A percentile compares a stretch with the other conserved stretches of the same genome.
phyloP scores from a whole-genome alignment of 2,113 vertebrate genomes.

The Lasiurus borealis region DNA sequence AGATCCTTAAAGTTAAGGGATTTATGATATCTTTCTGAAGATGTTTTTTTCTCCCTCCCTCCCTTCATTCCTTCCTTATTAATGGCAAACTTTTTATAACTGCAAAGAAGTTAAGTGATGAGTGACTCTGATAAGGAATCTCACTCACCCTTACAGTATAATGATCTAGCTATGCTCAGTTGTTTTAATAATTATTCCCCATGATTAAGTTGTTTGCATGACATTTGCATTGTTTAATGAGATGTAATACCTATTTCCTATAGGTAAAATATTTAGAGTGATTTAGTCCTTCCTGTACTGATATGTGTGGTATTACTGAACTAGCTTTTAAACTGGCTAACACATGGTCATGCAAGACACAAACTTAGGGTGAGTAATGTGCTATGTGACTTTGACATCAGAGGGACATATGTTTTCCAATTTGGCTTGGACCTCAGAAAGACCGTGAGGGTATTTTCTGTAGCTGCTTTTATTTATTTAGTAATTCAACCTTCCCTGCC shows the following conservation, averaged over 20 bases:
- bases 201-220: not conserved
- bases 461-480: not conserved
- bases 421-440: slow-evolving; percentile 30
- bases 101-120: not conserved
- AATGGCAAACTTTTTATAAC: slow-evolving; percentile 3
- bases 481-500: not conserved
- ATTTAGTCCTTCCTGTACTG: not conserved
- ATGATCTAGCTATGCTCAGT: not conserved
- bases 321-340: not conserved
- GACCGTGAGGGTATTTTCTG: not conserved
- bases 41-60: not conserved
- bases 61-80: not conserved
- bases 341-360: not conserved
- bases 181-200: not conserved
- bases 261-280: not conserved
- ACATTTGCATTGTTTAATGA: not conserved
- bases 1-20: not conserved
- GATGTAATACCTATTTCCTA: not conserved
- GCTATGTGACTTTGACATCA: not conserved
- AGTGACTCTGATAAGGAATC: not conserved
- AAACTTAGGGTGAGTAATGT: not conserved
- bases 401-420: slow-evolving; percentile 10
- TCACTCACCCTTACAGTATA: not conserved
- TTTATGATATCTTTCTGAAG: not conserved
- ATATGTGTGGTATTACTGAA: not conserved